These are phyloP conservation scores for Alcis repandata DNA, from an alignment of 2,888 invertebrate genomes.

Conservation along the genomic window DNA sequence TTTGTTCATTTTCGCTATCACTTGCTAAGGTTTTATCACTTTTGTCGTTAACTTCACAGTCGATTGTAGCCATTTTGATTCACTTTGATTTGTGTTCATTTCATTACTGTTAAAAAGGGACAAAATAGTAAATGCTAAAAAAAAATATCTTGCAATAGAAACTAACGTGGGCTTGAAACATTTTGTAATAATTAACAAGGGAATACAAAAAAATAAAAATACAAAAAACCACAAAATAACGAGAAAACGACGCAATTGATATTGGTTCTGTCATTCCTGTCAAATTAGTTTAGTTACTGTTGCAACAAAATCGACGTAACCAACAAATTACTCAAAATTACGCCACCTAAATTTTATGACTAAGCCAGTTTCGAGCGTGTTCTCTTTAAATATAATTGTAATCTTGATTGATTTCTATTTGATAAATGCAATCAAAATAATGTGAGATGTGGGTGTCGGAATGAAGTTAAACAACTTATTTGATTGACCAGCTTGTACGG, in stretches of 20 bases:
- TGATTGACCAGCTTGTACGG: background rate
- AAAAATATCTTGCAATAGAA: too few species aligned
- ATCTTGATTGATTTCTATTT: constrained; percentile 51
- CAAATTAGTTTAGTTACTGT: too few species aligned
- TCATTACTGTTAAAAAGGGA: background rate
- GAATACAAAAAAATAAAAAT: too few species aligned
- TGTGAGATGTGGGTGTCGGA: constrained; percentile 38
- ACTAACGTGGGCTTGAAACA: too few species aligned
- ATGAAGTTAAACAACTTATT: constrained; percentile 5
- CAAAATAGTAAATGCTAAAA: background rate
- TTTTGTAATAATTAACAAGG: too few species aligned
- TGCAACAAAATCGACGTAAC: too few species aligned
- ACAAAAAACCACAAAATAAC: too few species aligned
- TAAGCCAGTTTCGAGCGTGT: constrained; percentile 20
- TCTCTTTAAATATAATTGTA: constrained; percentile 36
- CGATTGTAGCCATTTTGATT: constrained; percentile 44
- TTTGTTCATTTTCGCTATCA: constrained; percentile 21
- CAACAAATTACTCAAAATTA: constrained; percentile 28
- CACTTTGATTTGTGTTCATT: constrained; percentile 2
- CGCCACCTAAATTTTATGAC: constrained; percentile 31
- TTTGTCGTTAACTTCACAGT: constrained; percentile 42
- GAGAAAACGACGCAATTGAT: too few species aligned
- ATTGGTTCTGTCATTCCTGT: too few species aligned
- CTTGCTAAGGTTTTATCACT: constrained; percentile 22
- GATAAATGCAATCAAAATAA: constrained; percentile 51